Conservation (phyloP, 92 coral and sea anemone species). For the Heteractis magnifica region DNA sequence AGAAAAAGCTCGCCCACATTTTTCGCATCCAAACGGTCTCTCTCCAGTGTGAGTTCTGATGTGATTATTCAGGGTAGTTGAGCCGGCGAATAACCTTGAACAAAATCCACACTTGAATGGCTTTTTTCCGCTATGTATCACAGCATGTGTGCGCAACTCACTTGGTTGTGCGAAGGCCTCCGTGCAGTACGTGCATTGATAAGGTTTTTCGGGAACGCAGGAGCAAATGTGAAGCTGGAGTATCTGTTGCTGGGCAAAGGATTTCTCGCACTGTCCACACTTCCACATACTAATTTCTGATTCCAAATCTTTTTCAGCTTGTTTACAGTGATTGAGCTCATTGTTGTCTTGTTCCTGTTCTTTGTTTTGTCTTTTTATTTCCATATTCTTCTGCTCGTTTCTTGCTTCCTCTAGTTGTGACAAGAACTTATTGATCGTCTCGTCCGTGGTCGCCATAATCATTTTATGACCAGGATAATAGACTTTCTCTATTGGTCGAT, state of each 20-base stretch:
- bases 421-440: slow-evolving; percentile 23
- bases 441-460: slow-evolving; percentile 19
- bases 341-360: neutral
- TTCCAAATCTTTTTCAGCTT: slow-evolving; percentile 25
- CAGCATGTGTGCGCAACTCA: slow-evolving; percentile 89
- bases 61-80: slow-evolving; percentile 91
- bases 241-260: slow-evolving; percentile 79
- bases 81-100: slow-evolving; percentile 86
- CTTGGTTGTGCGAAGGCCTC: slow-evolving; percentile 80
- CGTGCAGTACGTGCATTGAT: slow-evolving; percentile 84
- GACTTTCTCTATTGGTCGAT: neutral
- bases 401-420: slow-evolving; percentile 25
- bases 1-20: slow-evolving; percentile 75
- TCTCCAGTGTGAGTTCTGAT: slow-evolving; percentile 95
- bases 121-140: slow-evolving; percentile 84
- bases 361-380: neutral
- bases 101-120: slow-evolving; percentile 97
- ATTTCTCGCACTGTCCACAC: slow-evolving; percentile 86
- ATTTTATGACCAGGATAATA: neutral
- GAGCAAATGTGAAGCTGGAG: slow-evolving; percentile 86
- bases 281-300: slow-evolving; percentile 53
- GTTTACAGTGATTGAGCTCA: neutral
- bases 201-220: slow-evolving; percentile 74
- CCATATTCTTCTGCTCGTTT: slow-evolving; percentile 15
- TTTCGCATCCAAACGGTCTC: slow-evolving; percentile 83